Percentiles rank a stretch among this genome's conserved stretches.
Evolutionary conservation across 2,113 vertebrate species (phyloP).

Genomic region (Cyrtonyx montezumae): DNA sequence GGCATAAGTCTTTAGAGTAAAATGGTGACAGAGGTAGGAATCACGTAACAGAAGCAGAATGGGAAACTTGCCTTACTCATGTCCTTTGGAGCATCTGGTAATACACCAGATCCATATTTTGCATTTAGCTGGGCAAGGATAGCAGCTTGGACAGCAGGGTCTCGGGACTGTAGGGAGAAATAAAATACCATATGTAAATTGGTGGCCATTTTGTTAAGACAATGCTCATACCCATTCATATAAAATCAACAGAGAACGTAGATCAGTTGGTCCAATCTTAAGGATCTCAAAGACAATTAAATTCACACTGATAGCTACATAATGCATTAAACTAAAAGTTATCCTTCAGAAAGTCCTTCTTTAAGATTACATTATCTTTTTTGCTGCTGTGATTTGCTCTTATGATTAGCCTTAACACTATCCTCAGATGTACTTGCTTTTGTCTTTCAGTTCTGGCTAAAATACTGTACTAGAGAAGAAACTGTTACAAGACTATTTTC

Average conservation of each 20-base stretch:
- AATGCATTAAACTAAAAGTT: not conserved
- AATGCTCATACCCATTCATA: not conserved
- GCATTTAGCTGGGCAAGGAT: slow-evolving; percentile 97
- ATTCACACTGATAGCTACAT: not conserved
- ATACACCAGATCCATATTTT: slow-evolving; percentile 93
- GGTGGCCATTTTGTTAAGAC: not conserved
- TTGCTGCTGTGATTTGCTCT: not conserved
- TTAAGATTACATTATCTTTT: not conserved
- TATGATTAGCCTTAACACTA: not conserved
- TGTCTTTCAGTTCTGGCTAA: not conserved
- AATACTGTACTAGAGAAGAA: not conserved
- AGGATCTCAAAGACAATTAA: not conserved
- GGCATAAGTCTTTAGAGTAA: not conserved
- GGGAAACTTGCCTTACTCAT: slow-evolving; percentile 83
- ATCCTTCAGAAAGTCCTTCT: not conserved
- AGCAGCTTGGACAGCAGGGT: slow-evolving; percentile 97
- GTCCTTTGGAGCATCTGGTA: slow-evolving; percentile 82
- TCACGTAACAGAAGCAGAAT: not conserved
- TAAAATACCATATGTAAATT: not conserved
- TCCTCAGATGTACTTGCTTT: not conserved
- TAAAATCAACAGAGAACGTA: not conserved
- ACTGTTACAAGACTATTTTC: not conserved
- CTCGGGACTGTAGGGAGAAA: slow-evolving; percentile 86
- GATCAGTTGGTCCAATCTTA: not conserved
- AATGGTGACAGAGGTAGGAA: not conserved